These are phyloP conservation scores for Dermolepida albohirtum DNA, from an alignment of 2,888 invertebrate species.

Conservation along the genomic window DNA sequence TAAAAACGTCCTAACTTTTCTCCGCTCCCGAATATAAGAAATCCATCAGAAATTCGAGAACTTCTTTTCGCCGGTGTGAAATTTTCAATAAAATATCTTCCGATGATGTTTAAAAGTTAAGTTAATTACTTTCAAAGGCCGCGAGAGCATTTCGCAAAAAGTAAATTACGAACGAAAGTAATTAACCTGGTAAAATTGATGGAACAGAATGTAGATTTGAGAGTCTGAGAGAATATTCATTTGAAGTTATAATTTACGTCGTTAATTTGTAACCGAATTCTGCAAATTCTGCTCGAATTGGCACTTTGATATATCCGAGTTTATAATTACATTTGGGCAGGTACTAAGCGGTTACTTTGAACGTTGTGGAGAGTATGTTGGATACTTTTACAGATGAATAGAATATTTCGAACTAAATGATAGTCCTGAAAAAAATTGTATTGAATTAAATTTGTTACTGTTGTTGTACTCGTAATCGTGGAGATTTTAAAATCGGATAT, in stretches of 20 bases:
- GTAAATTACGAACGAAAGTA: constrained; percentile 53
- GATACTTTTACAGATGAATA: no score
- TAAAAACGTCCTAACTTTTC: no score
- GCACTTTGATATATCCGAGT: constrained; percentile 52
- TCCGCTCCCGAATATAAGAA: no score
- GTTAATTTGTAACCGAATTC: constrained; percentile 53
- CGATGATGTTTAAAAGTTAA: constrained; percentile 44
- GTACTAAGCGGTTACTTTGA: constrained; percentile 28
- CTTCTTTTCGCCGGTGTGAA: constrained; percentile 16
- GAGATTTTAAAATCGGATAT: no score
- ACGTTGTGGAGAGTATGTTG: neutral
- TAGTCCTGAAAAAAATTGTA: no score
- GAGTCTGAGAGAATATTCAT: constrained; percentile 44
- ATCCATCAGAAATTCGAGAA: neutral
- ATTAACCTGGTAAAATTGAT: constrained; percentile 52
- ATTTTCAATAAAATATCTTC: constrained; percentile 33
- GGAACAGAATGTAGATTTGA: constrained; percentile 47
- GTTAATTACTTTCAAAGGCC: constrained; percentile 26
- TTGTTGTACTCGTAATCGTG: no score
- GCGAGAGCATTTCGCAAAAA: constrained; percentile 27
- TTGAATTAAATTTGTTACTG: no score
- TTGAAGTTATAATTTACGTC: constrained; percentile 53
- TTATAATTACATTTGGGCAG: constrained; percentile 48
- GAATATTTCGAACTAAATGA: no score
- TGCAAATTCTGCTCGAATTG: constrained; percentile 51